phyloP scores from a whole-genome alignment of 2,797 vertebrate genomes.

The Chelon auratus region DNA sequence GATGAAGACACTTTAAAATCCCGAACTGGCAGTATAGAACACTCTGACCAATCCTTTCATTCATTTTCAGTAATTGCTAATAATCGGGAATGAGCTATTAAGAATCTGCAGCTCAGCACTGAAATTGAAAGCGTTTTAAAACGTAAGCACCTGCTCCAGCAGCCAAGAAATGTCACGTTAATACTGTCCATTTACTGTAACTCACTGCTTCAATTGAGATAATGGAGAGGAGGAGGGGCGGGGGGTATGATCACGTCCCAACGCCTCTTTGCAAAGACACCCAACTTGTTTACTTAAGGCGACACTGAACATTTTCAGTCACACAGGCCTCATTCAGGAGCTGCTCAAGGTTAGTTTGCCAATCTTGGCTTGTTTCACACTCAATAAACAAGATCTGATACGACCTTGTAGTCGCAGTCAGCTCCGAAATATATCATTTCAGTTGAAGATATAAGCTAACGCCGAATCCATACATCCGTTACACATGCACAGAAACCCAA shows the following conservation, averaged over 20 bases:
- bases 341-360: conserved; percentile 34
- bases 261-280: conserved; percentile 4
- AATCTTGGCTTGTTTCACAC: conserved; percentile 18
- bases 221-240: conserved; percentile 66
- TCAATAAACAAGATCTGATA: conserved; percentile 22
- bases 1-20: conserved; percentile 51
- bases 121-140: conserved; percentile 64
- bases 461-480: not conserved
- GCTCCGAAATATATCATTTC: conserved; percentile 30
- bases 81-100: conserved; percentile 53
- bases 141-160: conserved; percentile 66
- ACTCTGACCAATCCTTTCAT: conserved; percentile 53
- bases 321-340: not conserved
- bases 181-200: conserved; percentile 70
- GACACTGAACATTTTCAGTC: conserved; percentile 22
- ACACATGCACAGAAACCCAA: not conserved
- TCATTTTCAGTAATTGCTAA: conserved; percentile 70
- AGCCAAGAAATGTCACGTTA: conserved; percentile 70
- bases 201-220: conserved; percentile 73
- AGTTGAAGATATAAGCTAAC: conserved; percentile 2
- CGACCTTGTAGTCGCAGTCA: conserved; percentile 21
- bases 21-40: conserved; percentile 36
- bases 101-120: conserved; percentile 56
- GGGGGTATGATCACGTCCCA: conserved; percentile 13
- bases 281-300: conserved; percentile 32